Evolutionary conservation across 2,113 vertebrate species (phyloP).

Genomic region (Poeciliopsis occidentalis): DNA sequence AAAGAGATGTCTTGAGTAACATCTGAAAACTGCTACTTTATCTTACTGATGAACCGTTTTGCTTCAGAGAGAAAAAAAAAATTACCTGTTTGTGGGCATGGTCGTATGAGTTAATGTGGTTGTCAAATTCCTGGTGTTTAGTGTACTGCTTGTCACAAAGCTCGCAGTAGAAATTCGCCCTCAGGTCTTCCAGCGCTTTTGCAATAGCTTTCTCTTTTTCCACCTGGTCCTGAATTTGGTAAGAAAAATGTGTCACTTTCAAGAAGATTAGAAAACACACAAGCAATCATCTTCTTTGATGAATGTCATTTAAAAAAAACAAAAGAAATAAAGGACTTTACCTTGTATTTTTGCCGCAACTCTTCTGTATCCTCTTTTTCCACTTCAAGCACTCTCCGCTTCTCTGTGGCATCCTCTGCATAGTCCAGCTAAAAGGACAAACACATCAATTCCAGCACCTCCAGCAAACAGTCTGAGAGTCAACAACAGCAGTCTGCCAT

Average conservation of each 20-base stretch:
- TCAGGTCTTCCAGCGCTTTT: slow-evolving; percentile 96
- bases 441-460: slow-evolving; percentile 15
- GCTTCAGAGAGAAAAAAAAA: neutral
- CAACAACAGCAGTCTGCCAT: neutral
- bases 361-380: slow-evolving; percentile 99
- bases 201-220: slow-evolving; percentile 99
- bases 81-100: slow-evolving; percentile 98
- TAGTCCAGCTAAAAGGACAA: slow-evolving; percentile 87
- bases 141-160: slow-evolving; percentile 99
- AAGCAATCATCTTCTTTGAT: neutral
- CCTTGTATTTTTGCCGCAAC: slow-evolving; percentile 98
- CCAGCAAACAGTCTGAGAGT: neutral
- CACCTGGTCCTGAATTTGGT: slow-evolving; percentile 86
- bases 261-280: neutral
- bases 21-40: neutral
- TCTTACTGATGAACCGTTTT: neutral
- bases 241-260: neutral
- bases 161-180: slow-evolving; percentile 99
- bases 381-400: slow-evolving; percentile 94
- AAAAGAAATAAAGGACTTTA: slow-evolving; percentile 36
- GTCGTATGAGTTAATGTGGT: slow-evolving; percentile 99
- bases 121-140: slow-evolving; percentile 99
- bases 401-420: slow-evolving; percentile 97
- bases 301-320: too few species aligned
- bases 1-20: too few species aligned